A percentile compares a stretch with the other conserved stretches of the same genome.
These are phyloP conservation scores for Andricus grossulariae DNA, from an alignment of 1,140 invertebrate genomes.

Conservation along the genomic window DNA sequence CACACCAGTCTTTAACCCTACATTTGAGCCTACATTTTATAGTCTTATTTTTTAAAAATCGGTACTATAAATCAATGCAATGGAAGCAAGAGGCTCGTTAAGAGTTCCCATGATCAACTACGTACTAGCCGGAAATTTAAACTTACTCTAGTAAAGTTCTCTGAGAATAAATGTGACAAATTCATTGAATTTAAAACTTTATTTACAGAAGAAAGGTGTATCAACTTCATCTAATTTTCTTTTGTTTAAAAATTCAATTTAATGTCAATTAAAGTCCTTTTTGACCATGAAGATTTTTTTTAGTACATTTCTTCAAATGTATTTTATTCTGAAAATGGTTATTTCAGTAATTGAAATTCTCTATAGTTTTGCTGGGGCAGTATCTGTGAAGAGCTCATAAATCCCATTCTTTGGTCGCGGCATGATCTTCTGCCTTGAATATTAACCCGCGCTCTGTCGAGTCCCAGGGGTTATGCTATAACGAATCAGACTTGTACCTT, in stretches of 20 bases:
- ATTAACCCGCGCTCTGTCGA: conserved; percentile 17
- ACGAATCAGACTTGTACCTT: conserved; percentile 13
- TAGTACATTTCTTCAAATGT: too few species aligned
- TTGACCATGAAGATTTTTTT: too few species aligned
- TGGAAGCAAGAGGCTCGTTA: background rate
- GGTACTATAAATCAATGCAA: background rate
- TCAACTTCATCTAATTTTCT: too few species aligned
- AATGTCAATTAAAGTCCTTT: too few species aligned
- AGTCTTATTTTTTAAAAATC: background rate
- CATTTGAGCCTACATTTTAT: background rate
- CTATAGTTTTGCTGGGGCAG: background rate
- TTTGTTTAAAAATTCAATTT: too few species aligned
- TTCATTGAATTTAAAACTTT: too few species aligned
- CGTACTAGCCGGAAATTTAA: too few species aligned
- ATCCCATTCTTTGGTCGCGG: background rate
- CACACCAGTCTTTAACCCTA: conserved; percentile 14
- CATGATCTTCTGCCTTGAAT: background rate
- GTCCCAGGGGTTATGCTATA: background rate
- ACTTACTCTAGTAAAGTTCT: too few species aligned
- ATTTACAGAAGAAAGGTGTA: too few species aligned
- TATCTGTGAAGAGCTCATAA: background rate
- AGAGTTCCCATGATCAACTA: background rate
- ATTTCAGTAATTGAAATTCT: too few species aligned
- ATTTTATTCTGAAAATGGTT: too few species aligned
- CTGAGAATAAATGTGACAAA: too few species aligned